phyloP scores from a whole-genome alignment of 1,140 invertebrate species.

The Maconellicoccus hirsutus region DNA sequence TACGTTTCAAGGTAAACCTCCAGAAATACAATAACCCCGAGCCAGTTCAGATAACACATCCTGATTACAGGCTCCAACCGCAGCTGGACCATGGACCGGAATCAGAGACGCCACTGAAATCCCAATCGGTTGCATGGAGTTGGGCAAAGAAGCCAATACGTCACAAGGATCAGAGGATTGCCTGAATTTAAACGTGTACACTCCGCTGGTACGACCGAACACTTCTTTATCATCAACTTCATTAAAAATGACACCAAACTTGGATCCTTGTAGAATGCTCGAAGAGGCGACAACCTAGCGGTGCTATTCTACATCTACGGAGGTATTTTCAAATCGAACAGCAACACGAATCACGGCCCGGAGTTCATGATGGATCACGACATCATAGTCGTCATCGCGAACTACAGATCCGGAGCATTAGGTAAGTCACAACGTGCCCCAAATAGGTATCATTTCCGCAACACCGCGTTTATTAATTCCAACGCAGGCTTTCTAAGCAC shows the following conservation, averaged over 20 bases:
- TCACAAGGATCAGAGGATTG: slow-evolving; percentile 25
- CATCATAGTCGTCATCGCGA: slow-evolving; percentile 61
- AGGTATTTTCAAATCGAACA: slow-evolving; percentile 42
- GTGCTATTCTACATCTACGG: slow-evolving; percentile 52
- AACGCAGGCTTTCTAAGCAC: slow-evolving; percentile 42
- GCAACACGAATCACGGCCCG: slow-evolving; percentile 39
- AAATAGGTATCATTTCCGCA: too few species aligned
- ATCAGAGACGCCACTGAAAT: slow-evolving; percentile 21
- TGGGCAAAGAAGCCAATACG: not conserved
- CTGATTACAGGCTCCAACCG: not conserved
- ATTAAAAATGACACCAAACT: too few species aligned
- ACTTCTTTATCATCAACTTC: too few species aligned
- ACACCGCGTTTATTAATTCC: too few species aligned
- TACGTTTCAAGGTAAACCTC: slow-evolving; percentile 27
- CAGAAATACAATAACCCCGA: too few species aligned
- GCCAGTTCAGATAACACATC: too few species aligned
- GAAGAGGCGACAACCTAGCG: slow-evolving; percentile 31
- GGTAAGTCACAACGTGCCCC: slow-evolving; percentile 33
- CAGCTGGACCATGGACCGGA: slow-evolving; percentile 20
- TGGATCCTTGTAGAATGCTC: not conserved
- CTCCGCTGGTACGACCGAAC: slow-evolving; percentile 15
- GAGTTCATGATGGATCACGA: slow-evolving; percentile 60
- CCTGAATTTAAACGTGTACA: slow-evolving; percentile 27
- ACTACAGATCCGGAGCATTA: slow-evolving; percentile 58
- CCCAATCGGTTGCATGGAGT: not conserved